Conservation (phyloP, 2,113 vertebrate species). For the Ameiurus melas region DNA sequence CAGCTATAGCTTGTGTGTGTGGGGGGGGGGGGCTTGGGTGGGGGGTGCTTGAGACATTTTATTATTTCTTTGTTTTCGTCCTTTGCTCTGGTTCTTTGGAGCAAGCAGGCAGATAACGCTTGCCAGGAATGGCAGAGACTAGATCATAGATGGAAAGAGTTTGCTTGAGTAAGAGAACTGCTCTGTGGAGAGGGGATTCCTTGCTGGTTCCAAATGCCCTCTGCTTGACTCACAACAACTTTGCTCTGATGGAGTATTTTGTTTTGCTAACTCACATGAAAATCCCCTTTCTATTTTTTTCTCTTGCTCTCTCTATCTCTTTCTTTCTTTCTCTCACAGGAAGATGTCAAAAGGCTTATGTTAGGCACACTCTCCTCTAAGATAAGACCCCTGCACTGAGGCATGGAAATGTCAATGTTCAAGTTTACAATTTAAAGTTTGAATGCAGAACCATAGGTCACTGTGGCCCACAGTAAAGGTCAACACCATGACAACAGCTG, state of each 20-base stretch:
- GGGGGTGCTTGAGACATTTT: conserved; percentile 51
- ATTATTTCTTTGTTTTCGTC: conserved; percentile 55
- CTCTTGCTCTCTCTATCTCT: conserved; percentile 22
- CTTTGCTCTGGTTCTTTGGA: conserved; percentile 43
- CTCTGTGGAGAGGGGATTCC: conserved; percentile 41
- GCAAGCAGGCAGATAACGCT: conserved; percentile 42
- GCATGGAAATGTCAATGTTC: conserved; percentile 75
- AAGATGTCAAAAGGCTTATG: conserved; percentile 49
- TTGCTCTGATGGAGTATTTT: conserved; percentile 39
- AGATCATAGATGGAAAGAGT: conserved; percentile 39
- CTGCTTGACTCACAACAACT: conserved; percentile 38
- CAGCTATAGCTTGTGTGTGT: conserved; percentile 53
- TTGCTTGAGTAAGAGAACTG: conserved; percentile 23
- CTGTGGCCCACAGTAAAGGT: conserved; percentile 71
- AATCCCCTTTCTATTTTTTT: conserved; percentile 27
- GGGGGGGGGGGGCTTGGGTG: too few species aligned
- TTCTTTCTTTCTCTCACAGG: conserved; percentile 31
- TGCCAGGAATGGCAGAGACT: conserved; percentile 40
- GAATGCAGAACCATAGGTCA: conserved; percentile 66
- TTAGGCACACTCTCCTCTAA: conserved; percentile 42
- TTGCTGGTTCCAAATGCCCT: conserved; percentile 13
- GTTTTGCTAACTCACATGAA: conserved; percentile 30
- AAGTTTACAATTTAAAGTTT: conserved; percentile 65
- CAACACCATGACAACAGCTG: conserved; percentile 66
- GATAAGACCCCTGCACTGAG: conserved; percentile 59